These are phyloP conservation scores for Triplophysa bombifrons DNA, from an alignment of 2,797 vertebrate genomes.

Conservation along the genomic window DNA sequence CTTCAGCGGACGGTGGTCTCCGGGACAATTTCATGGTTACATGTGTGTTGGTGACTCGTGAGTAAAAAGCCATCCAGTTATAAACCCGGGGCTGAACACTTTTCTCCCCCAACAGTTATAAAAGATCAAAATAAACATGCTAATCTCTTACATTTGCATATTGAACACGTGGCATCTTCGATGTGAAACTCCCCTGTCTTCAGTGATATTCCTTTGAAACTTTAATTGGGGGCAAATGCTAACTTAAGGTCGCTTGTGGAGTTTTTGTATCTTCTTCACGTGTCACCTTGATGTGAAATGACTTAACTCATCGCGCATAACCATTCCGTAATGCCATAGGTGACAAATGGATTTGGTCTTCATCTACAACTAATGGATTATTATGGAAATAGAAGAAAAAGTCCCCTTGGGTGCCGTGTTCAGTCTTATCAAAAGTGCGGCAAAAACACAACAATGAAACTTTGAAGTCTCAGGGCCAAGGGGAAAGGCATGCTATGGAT, in stretches of 20 bases:
- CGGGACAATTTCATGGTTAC: conserved; percentile 65
- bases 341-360: conserved; percentile 56
- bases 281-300: conserved; percentile 44
- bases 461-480: conserved; percentile 50
- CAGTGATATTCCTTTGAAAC: conserved; percentile 49
- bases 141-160: conserved; percentile 72
- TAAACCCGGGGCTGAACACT: conserved; percentile 39
- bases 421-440: conserved; percentile 50
- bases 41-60: conserved; percentile 51
- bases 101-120: conserved; percentile 64
- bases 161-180: conserved; percentile 52
- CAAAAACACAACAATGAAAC: conserved; percentile 55
- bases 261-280: conserved; percentile 48
- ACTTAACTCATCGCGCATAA: conserved; percentile 41
- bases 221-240: conserved; percentile 53
- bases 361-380: conserved; percentile 63
- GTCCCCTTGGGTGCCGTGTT: conserved; percentile 53
- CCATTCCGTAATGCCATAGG: conserved; percentile 50
- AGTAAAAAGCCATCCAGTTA: conserved; percentile 66
- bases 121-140: conserved; percentile 72
- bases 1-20: conserved; percentile 68
- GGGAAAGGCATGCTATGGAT: conserved; percentile 49
- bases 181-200: conserved; percentile 57
- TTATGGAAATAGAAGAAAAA: conserved; percentile 56
- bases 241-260: conserved; percentile 59